Conservation (phyloP, 2,113 vertebrate genomes). For the Columba janthina region DNA sequence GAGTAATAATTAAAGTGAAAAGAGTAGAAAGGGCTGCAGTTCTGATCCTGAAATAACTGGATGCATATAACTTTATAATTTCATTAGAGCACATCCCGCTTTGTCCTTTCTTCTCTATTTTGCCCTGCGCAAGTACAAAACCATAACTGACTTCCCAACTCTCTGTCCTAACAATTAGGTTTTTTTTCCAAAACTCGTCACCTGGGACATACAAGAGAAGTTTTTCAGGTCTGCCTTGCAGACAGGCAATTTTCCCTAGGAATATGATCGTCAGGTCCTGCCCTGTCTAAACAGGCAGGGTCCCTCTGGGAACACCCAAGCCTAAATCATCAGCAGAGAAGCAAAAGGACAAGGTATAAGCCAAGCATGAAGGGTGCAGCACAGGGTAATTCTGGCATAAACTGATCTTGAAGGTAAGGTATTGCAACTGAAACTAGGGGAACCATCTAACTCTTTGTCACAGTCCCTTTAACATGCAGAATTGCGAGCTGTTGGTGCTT, state of each 20-base stretch:
- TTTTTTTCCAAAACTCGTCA: background rate
- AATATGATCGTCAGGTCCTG: background rate
- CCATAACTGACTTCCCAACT: accelerated
- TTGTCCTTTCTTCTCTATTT: background rate
- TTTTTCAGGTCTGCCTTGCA: background rate
- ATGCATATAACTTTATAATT: background rate
- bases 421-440: background rate
- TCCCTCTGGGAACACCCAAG: background rate
- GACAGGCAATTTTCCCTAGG: background rate
- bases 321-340: background rate
- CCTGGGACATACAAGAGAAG: background rate
- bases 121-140: background rate
- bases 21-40: background rate
- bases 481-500: background rate
- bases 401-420: background rate
- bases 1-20: background rate
- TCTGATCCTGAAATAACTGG: background rate
- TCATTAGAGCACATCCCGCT: background rate
- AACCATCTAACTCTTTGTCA: background rate
- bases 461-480: background rate
- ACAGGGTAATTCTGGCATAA: background rate
- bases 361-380: background rate
- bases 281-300: background rate
- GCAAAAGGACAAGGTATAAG: background rate
- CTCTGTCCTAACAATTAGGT: background rate